Conservation (phyloP, 2,888 invertebrate species). For the Chrysolina americana region DNA sequence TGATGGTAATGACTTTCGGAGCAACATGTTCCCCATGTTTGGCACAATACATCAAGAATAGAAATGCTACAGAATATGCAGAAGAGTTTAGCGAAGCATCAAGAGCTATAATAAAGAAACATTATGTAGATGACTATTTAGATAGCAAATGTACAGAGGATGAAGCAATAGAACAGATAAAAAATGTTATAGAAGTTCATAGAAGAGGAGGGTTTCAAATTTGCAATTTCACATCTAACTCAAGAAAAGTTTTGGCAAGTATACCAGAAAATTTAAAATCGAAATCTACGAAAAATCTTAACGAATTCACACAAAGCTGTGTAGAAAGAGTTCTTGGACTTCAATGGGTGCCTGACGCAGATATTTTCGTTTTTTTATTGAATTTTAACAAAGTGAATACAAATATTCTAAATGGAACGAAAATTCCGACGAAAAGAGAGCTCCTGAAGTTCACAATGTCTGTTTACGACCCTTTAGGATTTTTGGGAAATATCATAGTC, state of each 20-base stretch:
- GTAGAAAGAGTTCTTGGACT: conserved; percentile 3
- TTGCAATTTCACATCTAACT: conserved; percentile 3
- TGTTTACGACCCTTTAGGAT: conserved; percentile 59
- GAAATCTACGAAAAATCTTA: conserved; percentile 10
- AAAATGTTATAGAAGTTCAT: conserved; percentile 21
- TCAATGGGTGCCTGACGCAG: background rate
- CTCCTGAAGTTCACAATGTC: conserved; percentile 51
- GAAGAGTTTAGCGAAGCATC: conserved; percentile 25
- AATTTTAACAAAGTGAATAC: background rate
- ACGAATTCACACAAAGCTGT: background rate
- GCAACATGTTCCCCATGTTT: conserved; percentile 52
- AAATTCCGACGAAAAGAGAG: conserved; percentile 20
- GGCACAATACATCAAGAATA: conserved; percentile 50
- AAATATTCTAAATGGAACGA: background rate
- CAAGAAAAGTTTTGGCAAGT: conserved; percentile 10
- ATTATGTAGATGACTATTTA: conserved; percentile 54
- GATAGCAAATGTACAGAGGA: conserved; percentile 41
- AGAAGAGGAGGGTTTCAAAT: conserved; percentile 9
- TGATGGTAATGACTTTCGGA: conserved; percentile 54
- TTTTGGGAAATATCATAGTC: conserved; percentile 51
- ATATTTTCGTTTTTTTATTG: background rate
- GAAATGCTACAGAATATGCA: conserved; percentile 26
- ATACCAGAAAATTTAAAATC: conserved; percentile 8
- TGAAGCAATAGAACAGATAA: conserved; percentile 43
- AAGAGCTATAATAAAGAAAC: conserved; percentile 31